These are phyloP conservation scores for Pseudomyrmex concolor DNA, from an alignment of 1,140 invertebrate species.

Conservation along the genomic window DNA sequence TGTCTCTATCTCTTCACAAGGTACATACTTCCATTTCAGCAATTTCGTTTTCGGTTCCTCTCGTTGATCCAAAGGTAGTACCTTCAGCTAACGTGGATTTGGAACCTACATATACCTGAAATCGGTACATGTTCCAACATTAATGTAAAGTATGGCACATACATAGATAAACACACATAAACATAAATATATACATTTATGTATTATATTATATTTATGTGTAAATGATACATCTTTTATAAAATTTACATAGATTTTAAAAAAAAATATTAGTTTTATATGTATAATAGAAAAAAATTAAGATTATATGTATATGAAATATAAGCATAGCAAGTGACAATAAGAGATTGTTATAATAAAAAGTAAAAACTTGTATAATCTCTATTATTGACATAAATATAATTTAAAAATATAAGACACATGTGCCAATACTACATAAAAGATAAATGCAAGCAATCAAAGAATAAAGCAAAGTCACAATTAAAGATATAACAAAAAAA, in stretches of 20 bases:
- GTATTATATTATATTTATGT: background rate
- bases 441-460: background rate
- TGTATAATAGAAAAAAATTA: background rate
- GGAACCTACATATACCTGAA: slow-evolving; percentile 84
- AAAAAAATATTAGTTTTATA: too few species aligned
- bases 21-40: slow-evolving; percentile 82
- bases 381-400: too few species aligned
- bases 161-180: slow-evolving; percentile 20
- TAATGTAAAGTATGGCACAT: slow-evolving; percentile 54
- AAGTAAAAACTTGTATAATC: too few species aligned
- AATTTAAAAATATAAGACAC: too few species aligned
- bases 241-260: background rate
- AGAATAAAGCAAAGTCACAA: background rate
- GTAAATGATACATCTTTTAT: slow-evolving; percentile 35
- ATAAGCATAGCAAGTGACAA: too few species aligned
- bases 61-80: slow-evolving; percentile 79
- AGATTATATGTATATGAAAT: background rate
- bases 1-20: slow-evolving; percentile 31
- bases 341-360: too few species aligned
- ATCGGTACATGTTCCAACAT: slow-evolving; percentile 55
- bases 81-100: slow-evolving; percentile 82
- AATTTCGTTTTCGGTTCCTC: slow-evolving; percentile 81
- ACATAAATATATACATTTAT: slow-evolving; percentile 16
- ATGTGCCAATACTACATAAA: background rate
- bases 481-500: too few species aligned